A percentile compares a stretch with the other conserved stretches of the same genome.
Evolutionary conservation across 2,797 vertebrate genomes (phyloP).

Genomic region (Notoglanidium macrostoma): DNA sequence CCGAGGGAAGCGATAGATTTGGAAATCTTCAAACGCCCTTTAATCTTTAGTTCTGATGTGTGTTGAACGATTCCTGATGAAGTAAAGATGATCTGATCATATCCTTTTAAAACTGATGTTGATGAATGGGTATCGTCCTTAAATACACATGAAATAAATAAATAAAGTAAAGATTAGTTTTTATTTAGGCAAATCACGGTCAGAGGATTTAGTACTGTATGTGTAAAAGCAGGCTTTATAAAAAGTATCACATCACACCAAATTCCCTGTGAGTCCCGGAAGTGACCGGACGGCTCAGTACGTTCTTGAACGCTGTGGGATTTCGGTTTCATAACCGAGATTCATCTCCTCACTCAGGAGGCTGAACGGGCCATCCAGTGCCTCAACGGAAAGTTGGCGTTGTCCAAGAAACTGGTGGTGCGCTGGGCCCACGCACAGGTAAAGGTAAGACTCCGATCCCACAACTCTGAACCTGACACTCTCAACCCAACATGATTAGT

Average conservation of each 20-base stretch:
- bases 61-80: not conserved
- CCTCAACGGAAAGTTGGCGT: conserved; percentile 94
- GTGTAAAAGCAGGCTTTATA: not conserved
- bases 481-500: not conserved
- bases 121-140: not conserved
- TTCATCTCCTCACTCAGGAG: conserved; percentile 75
- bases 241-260: not conserved
- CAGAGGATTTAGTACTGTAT: not conserved
- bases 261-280: not conserved
- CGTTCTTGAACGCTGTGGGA: not conserved
- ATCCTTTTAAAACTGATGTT: not conserved
- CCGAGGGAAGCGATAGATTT: not conserved
- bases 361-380: conserved; percentile 95
- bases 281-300: no score
- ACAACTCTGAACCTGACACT: not conserved
- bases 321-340: not conserved
- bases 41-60: not conserved
- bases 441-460: conserved; percentile 73
- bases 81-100: not conserved
- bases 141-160: not conserved
- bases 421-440: conserved; percentile 94
- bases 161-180: not conserved
- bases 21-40: not conserved
- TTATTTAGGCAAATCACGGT: not conserved
- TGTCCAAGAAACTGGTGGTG: conserved; percentile 96